Base-by-base conservation (phyloP, 2,888 invertebrate species). In the Pachydiplax longipennis region DNA sequence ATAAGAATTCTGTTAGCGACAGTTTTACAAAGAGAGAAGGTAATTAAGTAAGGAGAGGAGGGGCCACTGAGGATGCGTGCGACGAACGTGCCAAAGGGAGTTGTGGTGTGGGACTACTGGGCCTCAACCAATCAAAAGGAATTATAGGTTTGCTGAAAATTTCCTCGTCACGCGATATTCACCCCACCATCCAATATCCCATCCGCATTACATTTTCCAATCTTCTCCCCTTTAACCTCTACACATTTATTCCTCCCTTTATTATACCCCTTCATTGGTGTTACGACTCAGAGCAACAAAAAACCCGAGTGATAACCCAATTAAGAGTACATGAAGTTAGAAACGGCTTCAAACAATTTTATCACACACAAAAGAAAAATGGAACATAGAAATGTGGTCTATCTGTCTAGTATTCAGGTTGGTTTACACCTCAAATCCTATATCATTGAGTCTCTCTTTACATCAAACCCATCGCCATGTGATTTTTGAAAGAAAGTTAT, bases 111-210 rank as follows among this genome's bases (percentile, higher is more conserved):
- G 40, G 37, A 87, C 87, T 87, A n/a, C 87, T 61, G 61, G 58
- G 87, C 35, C 87, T 61, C 87, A 87, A 87, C 87, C 87, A 87
- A 87, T 87, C 87, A 87, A 87, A 87, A 87, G 65, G 87, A 87
- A 87, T 87, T 61, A 87, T 87, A 87, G 87, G 87, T 65, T 87
- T 61, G 61, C 87, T 87, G 87, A 87, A 87, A 87, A 87, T 87
- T 87, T 65, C 37, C 61, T 65, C 87, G 87, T 87, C 87, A 87
- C 87, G 87, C 61, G 87, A 87, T 87, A 87, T 87, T 87, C 58
- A 65, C 87, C 61, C 87, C 87, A 12, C 73, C 73, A 31, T 15
- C 73, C 73, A 18, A 31, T 3, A 73, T 73, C 73, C 58, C 31
- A 31, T 58, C 80, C 13, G 31, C 81, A 40, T 81, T 40, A 22